Evolutionary conservation across 2,888 invertebrate species (phyloP).

Genomic region (Caenorhabditis macrosperma): DNA sequence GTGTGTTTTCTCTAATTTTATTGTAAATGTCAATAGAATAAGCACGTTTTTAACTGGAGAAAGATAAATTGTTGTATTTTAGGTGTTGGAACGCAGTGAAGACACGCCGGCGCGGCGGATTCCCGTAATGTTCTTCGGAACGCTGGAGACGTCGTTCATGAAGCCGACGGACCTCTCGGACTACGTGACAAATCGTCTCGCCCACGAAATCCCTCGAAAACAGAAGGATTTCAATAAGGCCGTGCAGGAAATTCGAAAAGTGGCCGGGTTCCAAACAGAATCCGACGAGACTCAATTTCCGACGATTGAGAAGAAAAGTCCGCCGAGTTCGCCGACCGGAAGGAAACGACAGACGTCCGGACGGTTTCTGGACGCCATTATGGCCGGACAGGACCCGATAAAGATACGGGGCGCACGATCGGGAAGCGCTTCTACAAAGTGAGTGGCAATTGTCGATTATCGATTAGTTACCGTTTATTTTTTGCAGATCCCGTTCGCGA

Average conservation of each 20-base stretch:
- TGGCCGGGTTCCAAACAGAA: conserved; percentile 62
- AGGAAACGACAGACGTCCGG: conserved; percentile 39
- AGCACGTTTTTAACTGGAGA: too few species aligned
- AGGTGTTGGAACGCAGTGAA: conserved; percentile 64
- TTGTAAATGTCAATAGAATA: not conserved
- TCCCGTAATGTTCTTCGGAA: conserved; percentile 77
- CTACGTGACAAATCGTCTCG: conserved; percentile 61
- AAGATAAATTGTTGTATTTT: not conserved
- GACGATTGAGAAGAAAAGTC: conserved; percentile 37
- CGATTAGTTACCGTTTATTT: not conserved
- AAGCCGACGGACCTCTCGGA: conserved; percentile 71
- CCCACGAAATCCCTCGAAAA: conserved; percentile 70
- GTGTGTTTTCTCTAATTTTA: not conserved
- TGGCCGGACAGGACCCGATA: conserved; percentile 25
- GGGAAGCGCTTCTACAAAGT: conserved; percentile 61
- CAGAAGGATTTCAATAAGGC: conserved; percentile 75
- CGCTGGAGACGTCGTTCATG: conserved; percentile 76
- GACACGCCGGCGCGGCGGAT: conserved; percentile 67
- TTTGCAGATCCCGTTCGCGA: conserved; percentile 62
- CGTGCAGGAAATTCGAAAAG: conserved; percentile 73
- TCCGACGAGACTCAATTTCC: conserved; percentile 53
- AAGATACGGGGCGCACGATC: conserved; percentile 48
- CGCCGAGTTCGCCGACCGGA: conserved; percentile 47
- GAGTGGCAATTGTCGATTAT: not conserved
- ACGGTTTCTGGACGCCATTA: conserved; percentile 43